A percentile compares a stretch with the other conserved stretches of the same genome.
Conservation (phyloP, 2,113 vertebrate genomes). For the Ancistrus triradiatus region DNA sequence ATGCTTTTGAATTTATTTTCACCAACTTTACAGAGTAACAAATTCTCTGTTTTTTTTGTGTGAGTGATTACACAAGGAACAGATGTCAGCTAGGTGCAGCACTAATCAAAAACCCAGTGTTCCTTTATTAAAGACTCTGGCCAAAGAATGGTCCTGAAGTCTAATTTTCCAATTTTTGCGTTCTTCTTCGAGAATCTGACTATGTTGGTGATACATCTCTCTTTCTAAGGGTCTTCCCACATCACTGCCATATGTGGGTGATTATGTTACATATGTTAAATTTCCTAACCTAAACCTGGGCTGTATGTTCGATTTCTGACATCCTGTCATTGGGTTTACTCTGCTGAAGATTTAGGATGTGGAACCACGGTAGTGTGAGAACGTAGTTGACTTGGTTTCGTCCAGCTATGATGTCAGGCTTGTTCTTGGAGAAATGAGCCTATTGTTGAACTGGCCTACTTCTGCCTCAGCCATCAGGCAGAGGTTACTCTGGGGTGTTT, state of each 20-base stretch:
- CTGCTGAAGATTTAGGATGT: background rate
- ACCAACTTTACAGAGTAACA: too few species aligned
- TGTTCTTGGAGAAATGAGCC: constrained; percentile 53
- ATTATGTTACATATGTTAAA: background rate
- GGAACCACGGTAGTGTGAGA: constrained; percentile 11
- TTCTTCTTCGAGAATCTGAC: background rate
- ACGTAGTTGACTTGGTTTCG: constrained; percentile 49
- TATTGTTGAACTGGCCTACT: constrained; percentile 65
- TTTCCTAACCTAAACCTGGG: constrained; percentile 1
- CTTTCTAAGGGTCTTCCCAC: too few species aligned
- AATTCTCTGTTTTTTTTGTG: too few species aligned
- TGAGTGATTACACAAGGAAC: too few species aligned
- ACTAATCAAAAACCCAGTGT: background rate
- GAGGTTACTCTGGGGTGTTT: constrained; percentile 47
- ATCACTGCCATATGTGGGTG: background rate
- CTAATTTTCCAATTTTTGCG: background rate
- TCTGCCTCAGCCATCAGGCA: constrained; percentile 43
- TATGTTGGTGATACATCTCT: too few species aligned
- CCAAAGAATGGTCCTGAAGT: background rate
- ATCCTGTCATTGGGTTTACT: constrained; percentile 11
- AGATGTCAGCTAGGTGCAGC: background rate
- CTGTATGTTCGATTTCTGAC: constrained; percentile 1
- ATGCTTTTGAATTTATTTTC: too few species aligned
- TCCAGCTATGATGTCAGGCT: constrained; percentile 63
- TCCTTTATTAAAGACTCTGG: background rate